Conservation (phyloP, 2,797 vertebrate species). For the Scomberomorus guttatus region DNA sequence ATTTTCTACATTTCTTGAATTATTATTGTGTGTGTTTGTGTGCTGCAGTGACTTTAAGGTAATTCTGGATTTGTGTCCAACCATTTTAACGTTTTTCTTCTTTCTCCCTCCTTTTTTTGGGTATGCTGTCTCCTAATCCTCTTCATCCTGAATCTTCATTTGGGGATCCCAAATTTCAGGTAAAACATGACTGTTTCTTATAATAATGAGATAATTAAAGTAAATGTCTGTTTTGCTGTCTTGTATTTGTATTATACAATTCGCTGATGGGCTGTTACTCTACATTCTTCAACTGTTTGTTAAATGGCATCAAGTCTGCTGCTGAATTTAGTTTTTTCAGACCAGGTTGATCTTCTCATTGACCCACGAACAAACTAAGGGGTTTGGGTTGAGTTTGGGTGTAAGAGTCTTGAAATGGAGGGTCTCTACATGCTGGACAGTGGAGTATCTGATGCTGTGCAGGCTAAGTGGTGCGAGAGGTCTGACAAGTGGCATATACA, state of each 20-base stretch:
- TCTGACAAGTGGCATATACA: no score
- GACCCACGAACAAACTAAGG: no score
- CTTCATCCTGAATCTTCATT: not conserved
- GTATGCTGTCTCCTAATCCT: not conserved
- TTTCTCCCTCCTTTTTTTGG: not conserved
- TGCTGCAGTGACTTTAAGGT: not conserved
- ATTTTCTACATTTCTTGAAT: not conserved
- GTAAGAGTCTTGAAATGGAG: no score
- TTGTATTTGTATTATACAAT: not conserved
- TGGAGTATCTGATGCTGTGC: no score
- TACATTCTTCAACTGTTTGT: no score
- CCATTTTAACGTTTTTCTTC: not conserved
- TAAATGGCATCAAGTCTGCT: no score
- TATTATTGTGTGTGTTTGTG: not conserved
- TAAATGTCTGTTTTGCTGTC: not conserved
- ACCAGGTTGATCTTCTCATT: no score
- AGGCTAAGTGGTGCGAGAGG: no score
- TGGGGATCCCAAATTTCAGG: slow-evolving; percentile 16
- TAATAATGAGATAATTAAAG: not conserved
- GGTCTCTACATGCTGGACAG: no score
- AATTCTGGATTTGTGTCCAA: not conserved
- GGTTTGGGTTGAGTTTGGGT: no score
- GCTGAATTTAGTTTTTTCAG: no score
- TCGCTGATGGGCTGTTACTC: not conserved
- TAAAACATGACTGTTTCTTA: slow-evolving; percentile 11